Evolutionary conservation across 2,113 vertebrate genomes (phyloP).

Genomic region (Macrotus californicus): DNA sequence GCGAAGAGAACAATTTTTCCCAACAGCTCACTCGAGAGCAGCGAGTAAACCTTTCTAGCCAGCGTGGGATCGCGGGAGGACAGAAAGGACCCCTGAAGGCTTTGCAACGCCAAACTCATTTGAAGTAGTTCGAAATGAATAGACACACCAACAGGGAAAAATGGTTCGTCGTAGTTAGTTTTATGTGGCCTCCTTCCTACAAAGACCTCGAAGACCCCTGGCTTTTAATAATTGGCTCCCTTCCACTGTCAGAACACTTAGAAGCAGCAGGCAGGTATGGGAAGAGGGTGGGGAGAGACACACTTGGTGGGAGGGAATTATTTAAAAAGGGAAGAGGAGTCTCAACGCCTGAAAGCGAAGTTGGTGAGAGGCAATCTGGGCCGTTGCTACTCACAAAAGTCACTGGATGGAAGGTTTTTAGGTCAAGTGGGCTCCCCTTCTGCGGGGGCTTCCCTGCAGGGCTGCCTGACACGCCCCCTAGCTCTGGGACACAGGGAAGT

Average conservation of each 20-base stretch:
- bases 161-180: not conserved
- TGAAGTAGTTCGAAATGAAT: not conserved
- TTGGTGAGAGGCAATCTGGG: not conserved
- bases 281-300: not conserved
- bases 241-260: not conserved
- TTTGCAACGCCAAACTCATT: not conserved
- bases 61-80: not conserved
- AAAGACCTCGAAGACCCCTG: not conserved
- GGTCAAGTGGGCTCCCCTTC: not conserved
- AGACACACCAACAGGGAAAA: not conserved
- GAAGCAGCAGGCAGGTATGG: not conserved
- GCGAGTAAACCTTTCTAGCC: not conserved
- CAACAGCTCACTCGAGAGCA: not conserved
- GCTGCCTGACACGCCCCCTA: fast-evolving
- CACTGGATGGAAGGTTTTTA: not conserved
- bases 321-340: not conserved
- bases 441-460: fast-evolving
- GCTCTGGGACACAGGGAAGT: not conserved
- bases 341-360: not conserved
- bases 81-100: not conserved
- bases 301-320: not conserved
- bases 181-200: not conserved
- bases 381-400: not conserved
- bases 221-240: not conserved
- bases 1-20: not conserved